Evolutionary conservation across 2,888 invertebrate species (phyloP).

Genomic region (Hydriomena furcata): DNA sequence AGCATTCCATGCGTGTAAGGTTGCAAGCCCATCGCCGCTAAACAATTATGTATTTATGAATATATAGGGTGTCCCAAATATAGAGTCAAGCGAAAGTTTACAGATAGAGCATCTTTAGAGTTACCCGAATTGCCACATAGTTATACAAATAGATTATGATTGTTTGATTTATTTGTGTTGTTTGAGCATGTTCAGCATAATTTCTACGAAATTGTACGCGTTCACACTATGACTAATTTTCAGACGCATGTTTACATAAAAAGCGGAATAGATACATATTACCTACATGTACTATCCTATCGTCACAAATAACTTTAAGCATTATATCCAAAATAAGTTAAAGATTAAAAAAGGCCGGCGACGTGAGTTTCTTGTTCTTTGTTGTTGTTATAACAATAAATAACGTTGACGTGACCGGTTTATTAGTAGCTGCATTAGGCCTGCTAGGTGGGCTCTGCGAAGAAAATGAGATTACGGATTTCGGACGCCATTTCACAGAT

Average conservation of each 20-base stretch:
- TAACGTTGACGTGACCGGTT: conserved; percentile 77
- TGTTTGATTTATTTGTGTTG: too few species aligned
- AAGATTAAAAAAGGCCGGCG: conserved; percentile 58
- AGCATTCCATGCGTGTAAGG: too few species aligned
- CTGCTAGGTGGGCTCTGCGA: conserved; percentile 54
- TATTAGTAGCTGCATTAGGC: conserved; percentile 74
- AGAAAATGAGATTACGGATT: conserved; percentile 60
- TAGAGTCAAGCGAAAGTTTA: too few species aligned
- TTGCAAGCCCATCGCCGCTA: too few species aligned
- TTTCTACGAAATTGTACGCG: too few species aligned
- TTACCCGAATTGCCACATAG: too few species aligned
- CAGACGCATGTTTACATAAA: conserved; percentile 7
- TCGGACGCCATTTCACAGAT: conserved; percentile 52
- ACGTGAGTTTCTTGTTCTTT: conserved; percentile 63
- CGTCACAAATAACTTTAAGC: conserved; percentile 19
- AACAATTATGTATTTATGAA: too few species aligned
- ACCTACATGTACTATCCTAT: conserved; percentile 1
- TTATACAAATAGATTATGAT: too few species aligned
- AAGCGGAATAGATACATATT: conserved; percentile 4
- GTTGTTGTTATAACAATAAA: conserved; percentile 76
- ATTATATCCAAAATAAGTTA: conserved; percentile 45
- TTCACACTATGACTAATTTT: too few species aligned
- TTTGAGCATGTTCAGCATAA: too few species aligned
- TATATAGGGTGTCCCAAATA: too few species aligned
- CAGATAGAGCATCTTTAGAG: too few species aligned